phyloP scores from a whole-genome alignment of 2,797 vertebrate genomes.

The Notolepis coatsorum region DNA sequence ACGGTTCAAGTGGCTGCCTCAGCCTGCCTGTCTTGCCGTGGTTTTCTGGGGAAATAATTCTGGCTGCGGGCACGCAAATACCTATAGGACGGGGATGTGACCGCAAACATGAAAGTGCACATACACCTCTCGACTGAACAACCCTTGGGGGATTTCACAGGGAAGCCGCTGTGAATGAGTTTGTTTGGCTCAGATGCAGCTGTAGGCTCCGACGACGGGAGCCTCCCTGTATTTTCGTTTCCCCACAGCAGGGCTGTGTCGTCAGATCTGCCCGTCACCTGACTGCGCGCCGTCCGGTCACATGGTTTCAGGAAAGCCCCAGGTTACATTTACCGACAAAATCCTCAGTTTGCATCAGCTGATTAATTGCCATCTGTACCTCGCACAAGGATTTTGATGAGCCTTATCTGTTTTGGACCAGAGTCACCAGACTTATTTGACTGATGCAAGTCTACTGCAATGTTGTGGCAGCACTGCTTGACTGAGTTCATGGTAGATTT shows the following conservation, averaged over 20 bases:
- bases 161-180: constrained; percentile 1
- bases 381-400: constrained; percentile 29
- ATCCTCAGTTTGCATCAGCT: constrained; percentile 42
- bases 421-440: no score
- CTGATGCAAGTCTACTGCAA: constrained; percentile 45
- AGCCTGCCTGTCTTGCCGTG: no score
- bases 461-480: constrained; percentile 33
- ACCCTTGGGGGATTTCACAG: constrained; percentile 36
- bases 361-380: constrained; percentile 38
- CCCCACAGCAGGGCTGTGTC: constrained; percentile 45
- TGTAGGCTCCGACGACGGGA: constrained; percentile 34
- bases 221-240: constrained; percentile 37
- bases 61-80: constrained; percentile 8
- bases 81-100: neutral
- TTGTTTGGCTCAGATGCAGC: constrained; percentile 11
- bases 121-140: neutral
- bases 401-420: no score
- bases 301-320: constrained; percentile 79
- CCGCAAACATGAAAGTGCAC: neutral
- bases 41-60: constrained; percentile 8
- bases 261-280: constrained; percentile 23
- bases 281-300: constrained; percentile 72
- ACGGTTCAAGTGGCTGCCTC: constrained; percentile 9
- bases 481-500: constrained; percentile 4
- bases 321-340: constrained; percentile 33